Conservation (phyloP, 2,113 vertebrate species). For the Rhabdornis inornatus region DNA sequence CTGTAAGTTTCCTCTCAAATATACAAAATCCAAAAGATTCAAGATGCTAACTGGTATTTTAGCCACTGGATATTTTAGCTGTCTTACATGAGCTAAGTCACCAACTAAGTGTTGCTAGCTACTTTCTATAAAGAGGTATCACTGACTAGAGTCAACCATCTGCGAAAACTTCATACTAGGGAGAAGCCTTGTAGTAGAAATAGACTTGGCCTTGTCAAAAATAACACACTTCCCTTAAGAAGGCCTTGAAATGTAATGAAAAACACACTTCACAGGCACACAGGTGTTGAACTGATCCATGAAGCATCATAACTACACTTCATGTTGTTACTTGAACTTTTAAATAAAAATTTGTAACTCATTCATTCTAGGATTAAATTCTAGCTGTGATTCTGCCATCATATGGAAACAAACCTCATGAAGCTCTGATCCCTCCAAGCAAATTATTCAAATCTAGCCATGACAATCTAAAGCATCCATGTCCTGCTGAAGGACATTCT, state of each 20-base stretch:
- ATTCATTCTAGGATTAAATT: neutral
- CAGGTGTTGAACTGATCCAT: neutral
- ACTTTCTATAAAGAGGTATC: neutral
- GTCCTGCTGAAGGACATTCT: neutral
- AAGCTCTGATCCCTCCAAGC: neutral
- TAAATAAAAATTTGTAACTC: neutral
- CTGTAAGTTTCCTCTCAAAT: neutral
- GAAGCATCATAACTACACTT: neutral
- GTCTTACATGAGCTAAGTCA: neutral
- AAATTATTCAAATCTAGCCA: neutral
- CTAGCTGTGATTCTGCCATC: neutral
- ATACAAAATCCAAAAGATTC: neutral
- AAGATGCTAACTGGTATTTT: neutral
- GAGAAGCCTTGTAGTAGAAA: neutral
- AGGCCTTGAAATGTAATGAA: neutral
- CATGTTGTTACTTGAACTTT: neutral
- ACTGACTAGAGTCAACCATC: neutral
- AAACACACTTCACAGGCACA: neutral
- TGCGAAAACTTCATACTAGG: neutral
- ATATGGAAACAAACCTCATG: neutral
- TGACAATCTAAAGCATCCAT: neutral
- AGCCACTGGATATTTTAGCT: neutral
- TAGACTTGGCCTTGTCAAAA: neutral
- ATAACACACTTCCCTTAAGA: neutral
- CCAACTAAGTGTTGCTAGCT: neutral